Evolutionary conservation across 2,888 invertebrate species (phyloP), one percentile per base, ranked within the genome.

Genomic region (Mythimna ferrago): DNA sequence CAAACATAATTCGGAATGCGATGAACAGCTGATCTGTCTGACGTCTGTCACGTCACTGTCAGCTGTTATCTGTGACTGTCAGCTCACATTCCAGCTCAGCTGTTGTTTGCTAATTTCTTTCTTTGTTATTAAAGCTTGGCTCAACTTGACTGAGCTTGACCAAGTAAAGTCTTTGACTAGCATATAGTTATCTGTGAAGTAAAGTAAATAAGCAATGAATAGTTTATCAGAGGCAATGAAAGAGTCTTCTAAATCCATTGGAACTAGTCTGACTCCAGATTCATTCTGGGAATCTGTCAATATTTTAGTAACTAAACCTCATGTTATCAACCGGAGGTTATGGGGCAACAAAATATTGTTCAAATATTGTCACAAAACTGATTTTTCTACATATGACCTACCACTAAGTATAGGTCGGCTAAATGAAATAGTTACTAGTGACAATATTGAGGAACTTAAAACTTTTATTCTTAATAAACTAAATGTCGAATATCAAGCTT

Each of bases 321-420:
- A 98, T 90, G 96, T 98, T 72, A 93, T 98, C 9, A 98, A 98
- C 92, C 97, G 97, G 86, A 97, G 97, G 90, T 93, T 98, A 88
- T 97, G 97, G 91, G 97, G 97, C 21, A 89, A 89, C 66, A 96
- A 93, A 87, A 80, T 91, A 72, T 89, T 93, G 86, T 85, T 84
- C 68, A 89, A 81, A 81, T 71, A 71, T 60, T 54, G 48, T 63
- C 90, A 85, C 71, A 86, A 78, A 68, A 73, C 86, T 62, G 57
- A 69, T n/a, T 26, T 19, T 56, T 19, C 73, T 26, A 57, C 76
- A 44, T 88, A 84, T 86, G 57, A 80, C 26, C 72, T 85, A 64
- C 88, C 88, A 61, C 9, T 54, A n/a, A 57, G 66, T 41, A 83
- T 87, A 71, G 63, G 56, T 32, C 86, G 67, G 75, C 70, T 92